Percentiles rank a stretch among this genome's conserved stretches.
Evolutionary conservation across 2,888 invertebrate genomes (phyloP).

Genomic region (Acrobeloides nanus): DNA sequence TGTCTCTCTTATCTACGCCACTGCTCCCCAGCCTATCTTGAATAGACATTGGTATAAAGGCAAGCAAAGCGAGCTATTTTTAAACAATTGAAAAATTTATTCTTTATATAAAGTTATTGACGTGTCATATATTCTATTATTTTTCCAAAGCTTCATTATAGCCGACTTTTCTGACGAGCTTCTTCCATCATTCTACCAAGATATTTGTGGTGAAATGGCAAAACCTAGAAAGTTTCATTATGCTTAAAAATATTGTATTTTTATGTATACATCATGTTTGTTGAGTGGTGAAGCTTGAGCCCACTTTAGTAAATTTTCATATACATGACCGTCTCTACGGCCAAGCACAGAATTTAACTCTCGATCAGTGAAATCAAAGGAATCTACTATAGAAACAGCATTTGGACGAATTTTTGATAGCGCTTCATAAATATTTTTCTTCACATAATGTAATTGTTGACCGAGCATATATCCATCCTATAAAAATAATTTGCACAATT

Average conservation of each 20-base stretch:
- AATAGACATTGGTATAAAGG: no score
- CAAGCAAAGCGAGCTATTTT: no score
- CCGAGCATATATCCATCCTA: conserved; percentile 33
- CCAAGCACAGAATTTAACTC: conserved; percentile 51
- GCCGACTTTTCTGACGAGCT: conserved; percentile 23
- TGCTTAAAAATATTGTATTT: neutral
- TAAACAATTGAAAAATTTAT: no score
- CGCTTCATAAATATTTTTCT: conserved; percentile 26
- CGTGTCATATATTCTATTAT: no score
- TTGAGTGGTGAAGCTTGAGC: conserved; percentile 33
- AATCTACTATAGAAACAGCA: conserved; percentile 81
- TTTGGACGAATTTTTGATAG: conserved; percentile 69
- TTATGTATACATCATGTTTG: conserved; percentile 11
- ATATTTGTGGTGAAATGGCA: conserved; percentile 30
- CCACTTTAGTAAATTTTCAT: conserved; percentile 54
- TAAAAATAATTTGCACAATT: conserved; percentile 3
- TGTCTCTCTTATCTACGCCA: no score
- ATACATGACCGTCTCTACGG: conserved; percentile 55
- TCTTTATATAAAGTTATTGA: no score
- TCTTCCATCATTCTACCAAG: conserved; percentile 27
- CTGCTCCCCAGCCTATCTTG: no score
- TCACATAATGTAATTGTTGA: conserved; percentile 31
- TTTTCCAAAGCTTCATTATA: no score
- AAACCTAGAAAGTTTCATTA: no score
- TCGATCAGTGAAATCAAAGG: conserved; percentile 66